Percentiles rank a stretch among this genome's conserved stretches.
These are phyloP conservation scores for Hyaena hyaena DNA, from an alignment of 2,113 vertebrate genomes.

Conservation along the genomic window DNA sequence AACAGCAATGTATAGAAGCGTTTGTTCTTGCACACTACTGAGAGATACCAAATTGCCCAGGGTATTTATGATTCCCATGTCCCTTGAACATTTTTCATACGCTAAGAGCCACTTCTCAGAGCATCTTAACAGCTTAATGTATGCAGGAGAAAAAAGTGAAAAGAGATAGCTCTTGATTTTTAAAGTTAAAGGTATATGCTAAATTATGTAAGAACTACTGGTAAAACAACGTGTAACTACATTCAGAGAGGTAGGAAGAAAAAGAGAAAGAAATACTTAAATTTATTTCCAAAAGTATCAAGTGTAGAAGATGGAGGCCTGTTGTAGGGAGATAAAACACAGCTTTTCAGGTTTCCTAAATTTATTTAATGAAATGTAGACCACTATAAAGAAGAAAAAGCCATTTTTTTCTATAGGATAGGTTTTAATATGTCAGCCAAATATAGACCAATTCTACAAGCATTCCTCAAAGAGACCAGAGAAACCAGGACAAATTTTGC, in stretches of 20 bases:
- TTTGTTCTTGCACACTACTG: neutral
- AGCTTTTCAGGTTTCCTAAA: conserved; percentile 31
- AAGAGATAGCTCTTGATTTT: conserved; percentile 19
- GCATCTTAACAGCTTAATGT: neutral
- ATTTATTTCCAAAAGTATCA: conserved; percentile 47
- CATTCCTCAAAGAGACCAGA: conserved; percentile 31
- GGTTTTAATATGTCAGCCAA: conserved; percentile 44
- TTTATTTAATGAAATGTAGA: conserved; percentile 48
- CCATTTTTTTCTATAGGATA: neutral
- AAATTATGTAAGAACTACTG: conserved; percentile 39
- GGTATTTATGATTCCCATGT: neutral
- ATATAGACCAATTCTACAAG: conserved; percentile 31
- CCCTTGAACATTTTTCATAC: neutral
- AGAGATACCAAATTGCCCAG: neutral
- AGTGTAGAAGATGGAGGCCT: neutral
- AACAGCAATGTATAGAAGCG: neutral
- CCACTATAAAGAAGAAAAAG: conserved; percentile 49
- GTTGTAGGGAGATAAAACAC: conserved; percentile 48
- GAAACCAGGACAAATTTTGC: conserved; percentile 6
- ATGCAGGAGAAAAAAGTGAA: neutral
- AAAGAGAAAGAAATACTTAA: conserved; percentile 47
- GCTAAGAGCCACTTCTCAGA: neutral
- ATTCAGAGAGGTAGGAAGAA: conserved; percentile 51
- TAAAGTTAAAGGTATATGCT: conserved; percentile 41
- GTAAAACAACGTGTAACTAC: conserved; percentile 54